phyloP scores from a whole-genome alignment of 2,797 vertebrate genomes.

The Cirrhinus mrigala region DNA sequence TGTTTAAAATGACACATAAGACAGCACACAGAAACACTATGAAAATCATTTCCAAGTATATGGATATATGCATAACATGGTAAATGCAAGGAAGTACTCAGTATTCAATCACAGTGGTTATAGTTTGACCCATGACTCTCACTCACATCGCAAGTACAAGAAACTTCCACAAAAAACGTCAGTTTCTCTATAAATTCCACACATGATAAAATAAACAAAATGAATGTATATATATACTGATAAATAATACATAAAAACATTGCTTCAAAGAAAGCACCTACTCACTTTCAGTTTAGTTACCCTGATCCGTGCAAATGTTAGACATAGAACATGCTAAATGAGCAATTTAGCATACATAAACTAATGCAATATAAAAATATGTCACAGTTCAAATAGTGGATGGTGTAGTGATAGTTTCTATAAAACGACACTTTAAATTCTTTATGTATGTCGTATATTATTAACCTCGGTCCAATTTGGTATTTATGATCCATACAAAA shows the following conservation, averaged over 20 bases:
- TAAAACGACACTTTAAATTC: neutral
- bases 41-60: neutral
- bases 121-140: neutral
- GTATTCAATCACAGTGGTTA: neutral
- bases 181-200: neutral
- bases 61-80: neutral
- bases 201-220: neutral
- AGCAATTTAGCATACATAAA: neutral
- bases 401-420: neutral
- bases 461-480: neutral
- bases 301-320: neutral
- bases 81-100: neutral
- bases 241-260: slow-evolving; percentile 1
- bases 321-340: neutral
- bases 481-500: neutral
- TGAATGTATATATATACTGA: neutral
- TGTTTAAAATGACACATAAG: neutral
- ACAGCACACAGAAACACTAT: neutral
- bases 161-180: neutral
- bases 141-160: neutral
- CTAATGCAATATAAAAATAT: neutral
- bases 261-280: neutral
- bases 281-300: neutral
- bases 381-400: neutral
- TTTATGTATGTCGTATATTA: neutral